phyloP scores from a whole-genome alignment of 2,888 invertebrate genomes.

The Scotopteryx bipunctaria region DNA sequence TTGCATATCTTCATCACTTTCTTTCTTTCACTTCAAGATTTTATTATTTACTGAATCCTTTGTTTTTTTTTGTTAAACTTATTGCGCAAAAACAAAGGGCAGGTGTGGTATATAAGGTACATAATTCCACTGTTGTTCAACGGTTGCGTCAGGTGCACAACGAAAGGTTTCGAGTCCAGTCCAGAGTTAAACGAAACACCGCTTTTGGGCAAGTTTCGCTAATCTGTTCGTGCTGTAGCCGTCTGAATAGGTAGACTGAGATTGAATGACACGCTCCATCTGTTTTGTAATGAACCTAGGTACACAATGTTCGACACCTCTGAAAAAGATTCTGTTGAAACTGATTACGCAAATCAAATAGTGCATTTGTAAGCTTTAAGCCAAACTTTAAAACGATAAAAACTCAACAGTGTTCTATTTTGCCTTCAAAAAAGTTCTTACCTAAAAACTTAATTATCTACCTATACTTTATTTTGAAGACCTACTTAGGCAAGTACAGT shows the following conservation, averaged over 20 bases:
- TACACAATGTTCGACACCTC: conserved; percentile 40
- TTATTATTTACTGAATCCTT: no score
- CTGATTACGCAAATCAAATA: conserved; percentile 39
- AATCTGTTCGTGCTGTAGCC: conserved; percentile 25
- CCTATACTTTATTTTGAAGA: no score
- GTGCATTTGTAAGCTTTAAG: conserved; percentile 10
- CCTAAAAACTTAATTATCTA: no score
- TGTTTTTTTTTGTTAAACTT: not conserved
- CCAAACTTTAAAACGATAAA: no score
- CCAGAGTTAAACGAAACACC: conserved; percentile 23
- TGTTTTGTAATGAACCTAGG: conserved; percentile 46
- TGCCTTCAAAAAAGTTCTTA: no score
- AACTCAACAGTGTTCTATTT: no score
- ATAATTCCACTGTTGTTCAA: not conserved
- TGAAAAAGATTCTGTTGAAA: conserved; percentile 37
- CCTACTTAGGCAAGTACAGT: no score
- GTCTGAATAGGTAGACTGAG: conserved; percentile 33
- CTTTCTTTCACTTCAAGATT: not conserved
- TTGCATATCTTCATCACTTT: not conserved
- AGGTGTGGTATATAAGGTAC: conserved; percentile 8
- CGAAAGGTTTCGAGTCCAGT: conserved; percentile 27
- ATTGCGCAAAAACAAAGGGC: conserved; percentile 13
- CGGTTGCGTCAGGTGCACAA: conserved; percentile 26
- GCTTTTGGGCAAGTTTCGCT: conserved; percentile 33
- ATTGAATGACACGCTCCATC: conserved; percentile 51